A percentile compares a stretch with the other conserved stretches of the same genome.
phyloP scores from a whole-genome alignment of 2,113 vertebrate genomes.

The Spea bombifrons region DNA sequence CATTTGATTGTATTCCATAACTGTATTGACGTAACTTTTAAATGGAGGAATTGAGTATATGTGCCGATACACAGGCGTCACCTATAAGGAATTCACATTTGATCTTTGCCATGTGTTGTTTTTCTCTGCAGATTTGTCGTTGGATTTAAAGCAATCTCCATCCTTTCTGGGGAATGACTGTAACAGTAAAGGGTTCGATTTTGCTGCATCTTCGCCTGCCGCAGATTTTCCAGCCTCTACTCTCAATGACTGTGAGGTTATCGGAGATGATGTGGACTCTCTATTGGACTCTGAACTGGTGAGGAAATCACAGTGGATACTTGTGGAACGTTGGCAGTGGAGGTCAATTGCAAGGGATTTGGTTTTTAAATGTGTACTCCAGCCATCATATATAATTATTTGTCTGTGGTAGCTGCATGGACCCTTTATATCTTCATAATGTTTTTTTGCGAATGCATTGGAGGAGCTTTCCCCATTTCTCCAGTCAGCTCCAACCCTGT shows the following conservation, averaged over 20 bases:
- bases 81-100: no score
- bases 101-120: background rate
- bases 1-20: no score
- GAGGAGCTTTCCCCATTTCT: no score
- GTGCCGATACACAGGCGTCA: no score
- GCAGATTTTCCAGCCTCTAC: conserved; percentile 67
- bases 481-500: no score
- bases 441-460: no score
- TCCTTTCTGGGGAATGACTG: conserved; percentile 63
- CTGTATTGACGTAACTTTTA: no score
- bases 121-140: conserved; percentile 61
- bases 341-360: no score
- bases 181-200: conserved; percentile 53
- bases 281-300: conserved; percentile 82
- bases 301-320: conserved; percentile 43
- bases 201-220: conserved; percentile 63
- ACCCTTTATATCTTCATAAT: no score
- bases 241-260: conserved; percentile 78
- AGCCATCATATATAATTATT: background rate
- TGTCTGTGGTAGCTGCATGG: no score
- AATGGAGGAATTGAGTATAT: no score
- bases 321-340: no score
- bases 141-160: conserved; percentile 66
- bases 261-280: conserved; percentile 87
- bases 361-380: background rate